Evolutionary conservation across 2,797 vertebrate species (phyloP).

Genomic region (Argya squamiceps): DNA sequence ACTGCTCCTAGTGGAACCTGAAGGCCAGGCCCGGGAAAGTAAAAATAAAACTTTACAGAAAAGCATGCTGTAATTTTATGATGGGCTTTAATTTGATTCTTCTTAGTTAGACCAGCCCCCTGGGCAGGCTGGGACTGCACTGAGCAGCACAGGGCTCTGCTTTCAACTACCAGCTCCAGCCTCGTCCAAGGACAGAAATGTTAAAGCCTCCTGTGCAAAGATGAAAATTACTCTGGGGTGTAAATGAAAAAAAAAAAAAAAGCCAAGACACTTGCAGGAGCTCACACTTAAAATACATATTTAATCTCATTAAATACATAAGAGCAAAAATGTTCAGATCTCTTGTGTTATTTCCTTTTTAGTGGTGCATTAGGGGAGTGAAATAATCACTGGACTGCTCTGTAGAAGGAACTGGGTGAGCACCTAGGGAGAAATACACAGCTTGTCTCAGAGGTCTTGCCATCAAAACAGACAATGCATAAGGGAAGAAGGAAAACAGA

Average conservation of each 20-base stretch:
- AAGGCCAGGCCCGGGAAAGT: constrained; percentile 52
- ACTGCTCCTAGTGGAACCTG: constrained; percentile 54
- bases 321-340: neutral
- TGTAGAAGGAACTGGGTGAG: neutral
- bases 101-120: constrained; percentile 61
- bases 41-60: constrained; percentile 62
- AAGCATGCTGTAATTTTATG: constrained; percentile 78
- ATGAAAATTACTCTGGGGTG: neutral
- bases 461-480: neutral
- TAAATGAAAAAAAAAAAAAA: neutral
- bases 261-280: rapidly evolving
- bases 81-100: constrained; percentile 75
- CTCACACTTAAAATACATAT: neutral
- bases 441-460: neutral
- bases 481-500: neutral
- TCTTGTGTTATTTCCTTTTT: neutral
- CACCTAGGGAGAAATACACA: neutral
- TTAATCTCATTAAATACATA: neutral
- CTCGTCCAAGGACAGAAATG: neutral
- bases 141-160: neutral
- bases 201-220: constrained; percentile 13
- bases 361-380: neutral
- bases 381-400: neutral
- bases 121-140: neutral
- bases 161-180: neutral